Conservation (phyloP, 2,797 vertebrate genomes). For the Urosaurus nigricauda region DNA sequence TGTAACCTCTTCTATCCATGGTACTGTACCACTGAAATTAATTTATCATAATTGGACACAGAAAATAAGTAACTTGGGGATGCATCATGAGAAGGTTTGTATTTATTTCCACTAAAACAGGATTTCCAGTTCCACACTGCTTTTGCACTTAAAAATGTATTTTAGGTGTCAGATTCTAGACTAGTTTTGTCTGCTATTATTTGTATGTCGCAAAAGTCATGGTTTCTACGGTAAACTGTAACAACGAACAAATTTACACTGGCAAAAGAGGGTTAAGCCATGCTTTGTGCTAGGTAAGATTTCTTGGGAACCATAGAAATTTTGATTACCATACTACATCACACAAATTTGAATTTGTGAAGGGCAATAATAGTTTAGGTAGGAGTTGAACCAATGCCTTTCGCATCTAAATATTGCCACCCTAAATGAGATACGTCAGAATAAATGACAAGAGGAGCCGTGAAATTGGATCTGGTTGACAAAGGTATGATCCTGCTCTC, state of each 20-base stretch:
- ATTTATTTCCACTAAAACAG: neutral
- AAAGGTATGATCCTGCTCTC: neutral
- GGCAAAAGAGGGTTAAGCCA: neutral
- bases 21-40: neutral
- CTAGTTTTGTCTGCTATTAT: neutral
- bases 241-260: neutral
- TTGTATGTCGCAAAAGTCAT: neutral
- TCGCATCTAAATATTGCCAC: neutral
- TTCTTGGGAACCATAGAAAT: neutral
- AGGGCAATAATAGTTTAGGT: neutral
- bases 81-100: neutral
- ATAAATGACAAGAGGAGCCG: neutral
- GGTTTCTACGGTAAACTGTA: neutral
- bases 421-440: neutral
- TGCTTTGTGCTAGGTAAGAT: too few species aligned
- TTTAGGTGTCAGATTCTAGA: neutral
- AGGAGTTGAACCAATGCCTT: neutral
- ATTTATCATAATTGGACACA: neutral
- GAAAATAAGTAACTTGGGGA: neutral
- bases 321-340: neutral
- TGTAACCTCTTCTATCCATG: neutral
- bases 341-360: accelerated
- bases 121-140: neutral
- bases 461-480: neutral
- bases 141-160: neutral